Evolutionary conservation across 1,140 invertebrate genomes (phyloP), one percentile per base, ranked within the genome.

Genomic region (Nymphalis io): DNA sequence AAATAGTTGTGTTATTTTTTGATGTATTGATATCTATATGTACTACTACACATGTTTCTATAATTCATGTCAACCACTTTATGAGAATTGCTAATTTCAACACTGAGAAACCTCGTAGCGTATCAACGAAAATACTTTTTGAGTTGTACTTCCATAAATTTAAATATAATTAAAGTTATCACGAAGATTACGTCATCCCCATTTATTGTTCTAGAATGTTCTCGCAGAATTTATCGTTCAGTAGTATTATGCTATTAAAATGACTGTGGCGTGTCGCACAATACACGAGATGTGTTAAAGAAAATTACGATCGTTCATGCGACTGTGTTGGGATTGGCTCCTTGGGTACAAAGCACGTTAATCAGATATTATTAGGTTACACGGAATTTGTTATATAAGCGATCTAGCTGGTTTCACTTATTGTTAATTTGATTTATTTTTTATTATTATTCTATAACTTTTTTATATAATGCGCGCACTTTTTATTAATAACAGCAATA

Each of bases 211-310:
- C 18, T 10, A 21, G 48, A 53, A 53, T 6, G 20, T 53, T 53
- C 48, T 21, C 48, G 48, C 12, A n/a, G n/a, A 12, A 53, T 53
- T 2, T 53, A 53, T 53, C 21, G 48, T 53, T 53, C 48, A 15
- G 3, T 44, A n/a, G 48, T 53, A 53, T 53, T 53, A 21, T 53
- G 48, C 11, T 53, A 53, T 53, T 21, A 53, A 13, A 53, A 20
- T 8, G 18, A 53, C 12, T 44, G 40, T 21, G 18, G 18, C 10
- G 20, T 21, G 48, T 21, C 48, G 48, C 13, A 20, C 18, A 53
- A 46, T 46, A 16, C 44, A 18, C 20, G n/a, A 44, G 40, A 21
- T 53, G 48, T 53, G 21, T 53, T 53, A 2, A 21, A 21, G 48
- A 12, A 21, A 53, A 53, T 53, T 53, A 53, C 11, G 48, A 53